Evolutionary conservation across 2,888 invertebrate genomes (phyloP), one percentile per base, ranked within the genome.

Genomic region (Agriopis aurantiaria): DNA sequence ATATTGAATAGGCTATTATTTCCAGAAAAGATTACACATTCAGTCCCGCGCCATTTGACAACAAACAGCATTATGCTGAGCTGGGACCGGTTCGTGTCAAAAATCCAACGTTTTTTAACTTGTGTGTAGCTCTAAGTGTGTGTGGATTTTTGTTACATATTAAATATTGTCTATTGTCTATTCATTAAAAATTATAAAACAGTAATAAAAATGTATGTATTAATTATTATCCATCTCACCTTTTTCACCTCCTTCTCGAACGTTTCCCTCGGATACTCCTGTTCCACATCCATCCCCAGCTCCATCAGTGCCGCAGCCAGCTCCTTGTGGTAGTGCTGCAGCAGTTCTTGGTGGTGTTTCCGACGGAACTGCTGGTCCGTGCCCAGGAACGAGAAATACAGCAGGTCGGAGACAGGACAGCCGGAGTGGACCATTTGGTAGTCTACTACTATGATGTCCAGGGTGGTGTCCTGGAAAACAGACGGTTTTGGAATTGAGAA

Each of bases 301-400:
- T 81, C 78, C 12, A 58, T 69, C 69, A 90, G 72, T 8, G 87
- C 83, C 0, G 73, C 71, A 58, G 74, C 60, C 53, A 91, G 80
- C 65, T 84, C 78, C 3, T 68, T 12, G 68, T 86, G 83, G 79
- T 87, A 87, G 57, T 82, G 80, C 41, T 80, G 79, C 0, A 85
- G 51, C 4, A 86, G 79, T 48, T 67, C 70, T 9, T 77, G 58
- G 72, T 75, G 85, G 77, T 87, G 73, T 10, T 80, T 61, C 8
- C 74, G 78, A 1, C 89, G 78, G 84, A 90, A 90, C 69, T 82
- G 69, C 69, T 78, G 79, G 77, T 89, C 89, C 0, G 89, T 81
- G 57, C 86, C 86, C 53, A 82, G 72, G 73, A 86, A 83, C 66
- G 86, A 78, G 72, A 90, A 82, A 81, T 87, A 88, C 8, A 89